phyloP scores from a whole-genome alignment of 2,113 vertebrate genomes.

The Sorex fumeus region DNA sequence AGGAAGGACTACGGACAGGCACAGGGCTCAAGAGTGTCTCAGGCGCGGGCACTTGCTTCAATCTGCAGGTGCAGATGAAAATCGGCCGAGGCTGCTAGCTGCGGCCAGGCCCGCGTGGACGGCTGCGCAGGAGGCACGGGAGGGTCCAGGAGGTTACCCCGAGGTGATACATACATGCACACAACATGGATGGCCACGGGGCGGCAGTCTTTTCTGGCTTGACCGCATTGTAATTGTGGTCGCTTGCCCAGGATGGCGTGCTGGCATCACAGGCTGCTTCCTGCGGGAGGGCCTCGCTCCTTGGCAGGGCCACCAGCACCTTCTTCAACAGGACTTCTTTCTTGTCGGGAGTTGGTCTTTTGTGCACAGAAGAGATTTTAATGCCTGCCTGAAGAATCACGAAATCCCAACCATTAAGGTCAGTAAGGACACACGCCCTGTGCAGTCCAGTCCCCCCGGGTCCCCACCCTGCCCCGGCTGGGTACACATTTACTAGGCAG shows the following conservation, averaged over 20 bases:
- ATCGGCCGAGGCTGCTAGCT: conserved; percentile 66
- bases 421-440: not conserved
- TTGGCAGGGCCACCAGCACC: conserved; percentile 70
- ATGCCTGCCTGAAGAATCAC: conserved; percentile 82
- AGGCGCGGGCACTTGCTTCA: conserved; percentile 35
- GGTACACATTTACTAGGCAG: too few relatives aligned
- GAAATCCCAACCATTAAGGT: conserved; percentile 73
- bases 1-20: not conserved
- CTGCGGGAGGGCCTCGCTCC: conserved; percentile 83
- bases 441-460: not conserved
- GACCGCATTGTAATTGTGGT: conserved; percentile 96
- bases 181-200: conserved; percentile 92
- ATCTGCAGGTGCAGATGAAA: conserved; percentile 76
- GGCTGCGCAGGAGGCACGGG: conserved; percentile 73
- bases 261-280: conserved; percentile 89
- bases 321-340: conserved; percentile 86
- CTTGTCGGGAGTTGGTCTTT: conserved; percentile 88
- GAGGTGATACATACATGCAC: conserved; percentile 97
- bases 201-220: conserved; percentile 95
- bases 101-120: conserved; percentile 65
- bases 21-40: conserved; percentile 56
- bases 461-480: not conserved
- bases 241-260: conserved; percentile 91
- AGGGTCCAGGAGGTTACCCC: conserved; percentile 88
- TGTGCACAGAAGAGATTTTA: conserved; percentile 88